phyloP scores from a whole-genome alignment of 2,888 invertebrate genomes.

The Chalcis sispes region DNA sequence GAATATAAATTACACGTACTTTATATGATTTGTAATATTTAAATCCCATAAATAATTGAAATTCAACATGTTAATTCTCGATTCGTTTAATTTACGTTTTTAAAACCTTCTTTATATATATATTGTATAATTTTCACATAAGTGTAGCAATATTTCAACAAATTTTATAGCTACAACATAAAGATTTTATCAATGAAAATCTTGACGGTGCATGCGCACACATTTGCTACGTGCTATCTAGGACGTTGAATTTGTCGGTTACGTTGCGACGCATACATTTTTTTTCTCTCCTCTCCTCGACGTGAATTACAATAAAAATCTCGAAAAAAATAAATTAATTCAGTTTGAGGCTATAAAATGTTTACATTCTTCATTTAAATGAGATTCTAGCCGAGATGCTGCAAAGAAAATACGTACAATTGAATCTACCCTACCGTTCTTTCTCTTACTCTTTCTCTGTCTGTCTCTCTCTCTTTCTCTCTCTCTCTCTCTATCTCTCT shows the following conservation, averaged over 20 bases:
- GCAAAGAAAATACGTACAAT: constrained; percentile 41
- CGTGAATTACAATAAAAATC: constrained; percentile 7
- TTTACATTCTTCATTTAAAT: constrained; percentile 40
- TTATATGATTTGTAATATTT: too few relatives aligned
- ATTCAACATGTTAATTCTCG: too few relatives aligned
- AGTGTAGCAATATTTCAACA: constrained; percentile 17
- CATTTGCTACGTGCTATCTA: constrained; percentile 14
- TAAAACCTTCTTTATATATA: too few relatives aligned
- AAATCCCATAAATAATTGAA: too few relatives aligned
- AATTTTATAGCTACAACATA: constrained; percentile 14
- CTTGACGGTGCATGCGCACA: background rate
- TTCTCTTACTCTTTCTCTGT: background rate
- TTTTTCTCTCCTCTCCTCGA: background rate
- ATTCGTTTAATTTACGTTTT: too few relatives aligned
- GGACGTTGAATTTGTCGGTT: background rate
- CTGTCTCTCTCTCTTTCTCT: background rate
- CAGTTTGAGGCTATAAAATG: constrained; percentile 39
- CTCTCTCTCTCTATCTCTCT: background rate
- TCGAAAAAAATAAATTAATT: constrained; percentile 44
- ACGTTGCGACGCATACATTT: constrained; percentile 20
- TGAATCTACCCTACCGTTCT: constrained; percentile 14
- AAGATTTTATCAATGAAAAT: constrained; percentile 33
- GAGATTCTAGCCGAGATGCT: background rate
- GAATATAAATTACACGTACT: too few relatives aligned
- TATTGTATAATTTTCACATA: background rate